phyloP scores from a whole-genome alignment of 1,140 invertebrate species.

The Phymorhynchus buccinoides region DNA sequence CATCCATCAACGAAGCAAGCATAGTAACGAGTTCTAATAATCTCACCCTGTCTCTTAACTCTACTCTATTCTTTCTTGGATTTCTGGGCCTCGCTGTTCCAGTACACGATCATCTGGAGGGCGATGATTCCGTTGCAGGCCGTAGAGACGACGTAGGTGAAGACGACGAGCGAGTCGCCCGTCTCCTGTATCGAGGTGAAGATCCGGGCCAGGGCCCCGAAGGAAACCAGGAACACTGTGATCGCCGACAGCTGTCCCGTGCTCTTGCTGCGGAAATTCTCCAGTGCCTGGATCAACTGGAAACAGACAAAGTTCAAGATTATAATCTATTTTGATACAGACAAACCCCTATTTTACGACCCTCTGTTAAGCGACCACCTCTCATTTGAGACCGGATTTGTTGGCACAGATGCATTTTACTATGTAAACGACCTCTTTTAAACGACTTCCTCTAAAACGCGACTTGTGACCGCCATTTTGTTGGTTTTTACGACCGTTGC shows the following conservation, averaged over 20 bases:
- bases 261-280: slow-evolving; percentile 90
- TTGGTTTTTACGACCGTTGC: no score
- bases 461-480: no score
- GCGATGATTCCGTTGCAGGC: slow-evolving; percentile 89
- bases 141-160: slow-evolving; percentile 86
- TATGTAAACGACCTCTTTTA: no score
- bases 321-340: no score
- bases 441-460: no score
- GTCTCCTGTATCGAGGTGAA: slow-evolving; percentile 99
- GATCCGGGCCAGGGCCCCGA: slow-evolving; percentile 92
- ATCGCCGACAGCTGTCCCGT: slow-evolving; percentile 97
- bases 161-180: slow-evolving; percentile 89
- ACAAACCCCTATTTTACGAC: no score
- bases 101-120: slow-evolving; percentile 92
- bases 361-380: no score
- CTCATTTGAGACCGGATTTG: no score
- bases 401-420: no score
- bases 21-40: no score
- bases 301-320: no score
- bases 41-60: background rate
- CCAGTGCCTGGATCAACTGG: slow-evolving; percentile 88
- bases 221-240: slow-evolving; percentile 88
- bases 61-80: background rate
- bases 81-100: slow-evolving; percentile 79
- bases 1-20: no score